phyloP scores from a whole-genome alignment of 2,113 vertebrate genomes.

The Romanogobio albipinnatus region DNA sequence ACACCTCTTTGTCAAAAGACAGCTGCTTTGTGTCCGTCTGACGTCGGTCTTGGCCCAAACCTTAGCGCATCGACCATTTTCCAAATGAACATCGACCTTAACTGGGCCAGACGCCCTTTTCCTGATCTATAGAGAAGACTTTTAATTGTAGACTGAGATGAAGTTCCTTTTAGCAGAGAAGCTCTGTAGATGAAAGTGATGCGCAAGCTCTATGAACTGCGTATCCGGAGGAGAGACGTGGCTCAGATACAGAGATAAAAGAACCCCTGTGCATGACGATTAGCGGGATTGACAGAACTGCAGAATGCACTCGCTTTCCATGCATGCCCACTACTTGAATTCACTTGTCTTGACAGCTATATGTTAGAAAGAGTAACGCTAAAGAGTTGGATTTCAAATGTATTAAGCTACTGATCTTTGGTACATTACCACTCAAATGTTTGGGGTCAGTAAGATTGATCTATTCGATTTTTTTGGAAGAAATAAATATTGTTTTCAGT shows the following conservation, averaged over 20 bases:
- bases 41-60: not conserved
- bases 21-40: conserved; percentile 51
- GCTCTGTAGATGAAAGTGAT: conserved; percentile 48
- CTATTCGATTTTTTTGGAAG: not conserved
- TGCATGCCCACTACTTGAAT: not conserved
- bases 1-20: conserved; percentile 40
- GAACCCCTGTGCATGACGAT: conserved; percentile 22
- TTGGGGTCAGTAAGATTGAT: too few species aligned
- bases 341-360: not conserved
- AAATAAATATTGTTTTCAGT: not conserved
- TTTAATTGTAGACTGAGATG: conserved; percentile 32
- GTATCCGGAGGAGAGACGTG: conserved; percentile 17
- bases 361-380: not conserved
- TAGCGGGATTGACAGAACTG: conserved; percentile 15
- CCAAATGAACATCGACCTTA: conserved; percentile 20
- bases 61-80: not conserved
- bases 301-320: conserved; percentile 5
- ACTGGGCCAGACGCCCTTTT: not conserved
- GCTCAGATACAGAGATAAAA: conserved; percentile 52
- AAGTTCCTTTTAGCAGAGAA: not conserved
- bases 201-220: not conserved
- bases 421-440: too few species aligned
- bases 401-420: not conserved
- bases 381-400: not conserved
- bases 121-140: conserved; percentile 19